Evolutionary conservation across 2,797 vertebrate genomes (phyloP).

Genomic region (Alosa sapidissima): DNA sequence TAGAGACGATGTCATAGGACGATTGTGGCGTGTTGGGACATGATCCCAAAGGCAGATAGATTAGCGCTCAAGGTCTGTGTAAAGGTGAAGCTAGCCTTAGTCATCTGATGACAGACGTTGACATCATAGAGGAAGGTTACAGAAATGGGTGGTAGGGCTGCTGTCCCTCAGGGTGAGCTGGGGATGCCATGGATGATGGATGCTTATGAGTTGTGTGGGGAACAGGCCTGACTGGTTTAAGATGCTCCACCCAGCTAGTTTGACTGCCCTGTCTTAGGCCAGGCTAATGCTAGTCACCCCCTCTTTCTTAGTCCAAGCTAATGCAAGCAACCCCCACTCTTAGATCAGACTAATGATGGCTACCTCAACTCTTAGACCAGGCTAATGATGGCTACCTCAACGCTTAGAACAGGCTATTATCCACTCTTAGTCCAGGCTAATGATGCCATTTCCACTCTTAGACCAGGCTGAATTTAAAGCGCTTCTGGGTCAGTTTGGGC

Average conservation of each 20-base stretch:
- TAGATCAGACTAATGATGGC: neutral
- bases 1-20: neutral
- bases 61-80: neutral
- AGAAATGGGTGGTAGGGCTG: too few relatives aligned
- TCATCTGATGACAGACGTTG: neutral
- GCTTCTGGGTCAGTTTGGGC: neutral
- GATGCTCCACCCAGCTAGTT: neutral
- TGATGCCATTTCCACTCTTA: neutral
- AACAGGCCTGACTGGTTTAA: neutral
- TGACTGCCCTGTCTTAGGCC: too few relatives aligned
- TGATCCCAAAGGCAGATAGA: neutral
- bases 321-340: too few relatives aligned
- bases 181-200: neutral
- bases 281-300: too few relatives aligned
- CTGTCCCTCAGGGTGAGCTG: neutral
- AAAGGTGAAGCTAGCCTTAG: neutral
- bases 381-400: neutral
- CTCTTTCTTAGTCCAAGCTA: too few relatives aligned
- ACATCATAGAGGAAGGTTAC: neutral
- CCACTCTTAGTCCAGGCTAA: neutral
- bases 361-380: neutral
- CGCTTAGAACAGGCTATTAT: too few relatives aligned
- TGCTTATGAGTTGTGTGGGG: neutral
- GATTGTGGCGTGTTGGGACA: neutral
- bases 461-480: neutral